These are phyloP conservation scores for Macrostomum lignano DNA, from an alignment of 1,140 invertebrate genomes.

Conservation along the genomic window DNA sequence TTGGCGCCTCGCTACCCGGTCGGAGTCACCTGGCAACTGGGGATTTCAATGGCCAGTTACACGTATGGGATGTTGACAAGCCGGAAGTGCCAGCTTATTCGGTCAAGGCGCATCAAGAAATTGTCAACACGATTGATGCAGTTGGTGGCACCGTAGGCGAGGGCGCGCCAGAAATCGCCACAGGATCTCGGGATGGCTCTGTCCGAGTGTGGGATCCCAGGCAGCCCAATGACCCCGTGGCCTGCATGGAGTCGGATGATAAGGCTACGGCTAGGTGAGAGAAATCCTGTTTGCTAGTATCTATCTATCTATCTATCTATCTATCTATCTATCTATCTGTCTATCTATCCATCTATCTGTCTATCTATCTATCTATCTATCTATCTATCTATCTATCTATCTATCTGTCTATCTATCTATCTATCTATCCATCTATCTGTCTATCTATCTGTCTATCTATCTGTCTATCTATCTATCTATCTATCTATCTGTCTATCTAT, in stretches of 20 bases:
- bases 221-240: slow-evolving; percentile 50
- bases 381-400: too few species aligned
- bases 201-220: slow-evolving; percentile 82
- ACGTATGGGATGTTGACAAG: slow-evolving; percentile 58
- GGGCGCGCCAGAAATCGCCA: slow-evolving; percentile 66
- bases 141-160: slow-evolving; percentile 54
- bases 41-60: slow-evolving; percentile 55
- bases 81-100: slow-evolving; percentile 44
- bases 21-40: slow-evolving; percentile 56
- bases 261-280: slow-evolving; percentile 34
- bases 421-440: too few species aligned
- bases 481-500: too few species aligned
- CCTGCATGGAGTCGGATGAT: slow-evolving; percentile 43
- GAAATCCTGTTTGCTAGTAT: slow-evolving; percentile 63
- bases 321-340: too few species aligned
- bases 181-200: slow-evolving; percentile 58
- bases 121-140: slow-evolving; percentile 71
- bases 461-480: too few species aligned
- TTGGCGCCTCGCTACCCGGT: slow-evolving; percentile 49
- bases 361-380: too few species aligned
- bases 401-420: too few species aligned
- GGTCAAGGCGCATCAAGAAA: slow-evolving; percentile 48
- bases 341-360: too few species aligned
- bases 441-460: too few species aligned
- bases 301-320: too few species aligned